Base-by-base conservation (phyloP, 2,888 invertebrate species). In the Incurvaria masculella region DNA sequence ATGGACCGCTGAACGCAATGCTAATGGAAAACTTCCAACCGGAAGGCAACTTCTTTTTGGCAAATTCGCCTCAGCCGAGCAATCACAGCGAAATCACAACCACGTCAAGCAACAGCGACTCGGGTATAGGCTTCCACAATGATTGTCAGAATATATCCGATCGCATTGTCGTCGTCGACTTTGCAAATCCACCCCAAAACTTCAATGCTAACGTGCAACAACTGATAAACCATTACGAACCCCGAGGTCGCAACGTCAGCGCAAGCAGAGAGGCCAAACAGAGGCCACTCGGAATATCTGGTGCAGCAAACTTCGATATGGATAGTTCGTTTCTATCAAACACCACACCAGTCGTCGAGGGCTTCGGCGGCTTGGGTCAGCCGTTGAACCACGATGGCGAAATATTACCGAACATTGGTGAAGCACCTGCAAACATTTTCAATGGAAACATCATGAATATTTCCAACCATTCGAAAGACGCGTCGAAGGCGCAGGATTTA, bases 51-150 rank as follows among this genome's bases (percentile, higher is more conserved):
- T 81, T 81, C 47, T 72, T 82, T 42, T 69, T 84, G 1, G 87
- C 89, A 0, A 87, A 89, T 59, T 93, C 93, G 0, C 92, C 93
- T 0, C 92, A 92, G 57, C 92, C 91, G 0, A 92, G 91, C 63
- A 87, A 87, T 59, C 86, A 89, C 52, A 91, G 90, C 59, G 90
- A 89, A 56, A 82, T 88, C 8, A 88, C 88, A 0, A 87, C 87
- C 0, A 89, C 91, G 18, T 94, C 94, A 0, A 94, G 94, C 57
- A 96, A 95, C 66, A 94, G 94, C 49, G 97, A 97, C 65, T 96
- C 95, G 2, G 96, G 97, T 0, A 94, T 97, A 51, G 96, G 96
- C 0, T 95, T 95, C 60, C 86, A 93, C 54, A 94, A 94, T 59
- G 94, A 95, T 59, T 89, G 89, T 58, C 85, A 89, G 10, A 90